Evolutionary conservation across 2,797 vertebrate genomes (phyloP), one percentile per base, ranked within the genome.

Genomic region (Heterohyrax brucei): DNA sequence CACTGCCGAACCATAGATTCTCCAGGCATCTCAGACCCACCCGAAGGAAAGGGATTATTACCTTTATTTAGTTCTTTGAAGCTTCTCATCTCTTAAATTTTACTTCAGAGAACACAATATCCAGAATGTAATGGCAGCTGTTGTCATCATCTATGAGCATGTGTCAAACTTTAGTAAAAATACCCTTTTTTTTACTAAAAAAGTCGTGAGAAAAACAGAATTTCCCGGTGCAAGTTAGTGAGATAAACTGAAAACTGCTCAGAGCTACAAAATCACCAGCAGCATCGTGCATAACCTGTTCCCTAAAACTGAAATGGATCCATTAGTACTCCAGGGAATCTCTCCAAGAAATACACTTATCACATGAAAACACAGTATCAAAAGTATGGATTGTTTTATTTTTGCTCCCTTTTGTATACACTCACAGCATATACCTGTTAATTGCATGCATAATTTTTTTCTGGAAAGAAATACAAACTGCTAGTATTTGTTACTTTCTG

Each of bases 81-180:
- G 26, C 28, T 48, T 81, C 73, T 73, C 50, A 22, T 84, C 80
- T 76, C 56, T 93, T 95, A 80, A 88, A 46, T 82, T 86, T 92
- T 46, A 75, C 28, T n/a, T 91, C 94, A 30, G 73, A 91, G 66
- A 90, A 24, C 48, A 13, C 33, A 75, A 7, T 46, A 21, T 26
- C 88, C 33, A 93, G 22, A n/a, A 26, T 61, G 26, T 91, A 68
- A 62, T 85, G 24, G 76, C 95, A 84, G 4, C 70, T 88, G 7
- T 48, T 87, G 33, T 9, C 62, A 62, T 85, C 22, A 53, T 33
- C 77, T 88, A 53, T 61, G 73, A 76, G 4, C 59, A 30, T 72
- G 5, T 93, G 14, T 82, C 44, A 56, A 56, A 70, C 66, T 93
- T 91, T 83, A 91, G 44, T 33, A 56, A 68, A 96, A 96, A 22